phyloP scores from a whole-genome alignment of 2,888 invertebrate genomes.

The Lithophane semibrunnea region DNA sequence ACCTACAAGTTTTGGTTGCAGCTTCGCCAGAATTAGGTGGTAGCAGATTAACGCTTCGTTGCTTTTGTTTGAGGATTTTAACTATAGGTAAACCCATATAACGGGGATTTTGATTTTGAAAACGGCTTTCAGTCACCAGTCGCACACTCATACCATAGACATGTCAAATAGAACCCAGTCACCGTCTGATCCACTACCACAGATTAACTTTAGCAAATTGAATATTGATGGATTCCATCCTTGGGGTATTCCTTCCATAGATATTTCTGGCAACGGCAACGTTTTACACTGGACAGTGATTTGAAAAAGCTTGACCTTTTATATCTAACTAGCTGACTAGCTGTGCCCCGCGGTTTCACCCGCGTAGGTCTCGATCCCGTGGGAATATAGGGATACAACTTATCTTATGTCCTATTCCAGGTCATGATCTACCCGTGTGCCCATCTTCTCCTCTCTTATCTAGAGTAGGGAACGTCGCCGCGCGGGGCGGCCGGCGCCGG shows the following conservation, averaged over 20 bases:
- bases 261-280: neutral
- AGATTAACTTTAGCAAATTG: conserved; percentile 48
- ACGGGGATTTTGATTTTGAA: conserved; percentile 6
- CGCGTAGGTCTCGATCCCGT: too few species aligned
- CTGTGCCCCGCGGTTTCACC: too few species aligned
- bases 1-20: conserved; percentile 21
- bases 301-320: conserved; percentile 3
- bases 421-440: too few species aligned
- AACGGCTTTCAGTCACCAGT: conserved; percentile 31
- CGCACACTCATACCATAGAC: conserved; percentile 26
- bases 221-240: conserved; percentile 45
- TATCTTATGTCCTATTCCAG: too few species aligned
- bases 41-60: too few species aligned
- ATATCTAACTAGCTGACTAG: too few species aligned
- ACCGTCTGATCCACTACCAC: conserved; percentile 47
- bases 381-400: too few species aligned
- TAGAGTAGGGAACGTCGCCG: too few species aligned
- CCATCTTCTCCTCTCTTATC: too few species aligned
- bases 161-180: conserved; percentile 42
- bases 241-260: conserved; percentile 19
- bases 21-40: neutral
- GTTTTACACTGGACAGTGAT: neutral
- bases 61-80: conserved; percentile 21
- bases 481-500: too few species aligned
- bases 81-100: conserved; percentile 10